A percentile compares a stretch with the other conserved stretches of the same genome.
Evolutionary conservation across 2,888 invertebrate genomes (phyloP).

Genomic region (Tillus elongatus): DNA sequence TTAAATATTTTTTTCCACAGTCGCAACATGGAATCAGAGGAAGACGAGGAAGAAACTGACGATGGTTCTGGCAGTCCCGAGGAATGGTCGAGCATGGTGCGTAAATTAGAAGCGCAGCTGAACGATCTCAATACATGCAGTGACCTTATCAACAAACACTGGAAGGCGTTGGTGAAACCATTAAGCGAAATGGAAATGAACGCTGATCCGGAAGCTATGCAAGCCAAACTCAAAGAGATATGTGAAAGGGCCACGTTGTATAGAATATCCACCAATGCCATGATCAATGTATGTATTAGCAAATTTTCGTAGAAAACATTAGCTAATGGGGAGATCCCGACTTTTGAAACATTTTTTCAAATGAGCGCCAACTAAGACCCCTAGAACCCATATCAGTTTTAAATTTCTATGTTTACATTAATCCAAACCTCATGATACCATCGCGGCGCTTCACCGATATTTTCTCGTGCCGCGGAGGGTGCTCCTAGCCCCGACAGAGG

Average conservation of each 20-base stretch:
- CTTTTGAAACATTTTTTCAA: too few species aligned
- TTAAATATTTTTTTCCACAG: conserved; percentile 4
- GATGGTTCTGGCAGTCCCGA: conserved; percentile 45
- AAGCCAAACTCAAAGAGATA: conserved; percentile 76
- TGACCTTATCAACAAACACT: conserved; percentile 83
- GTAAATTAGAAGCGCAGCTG: conserved; percentile 68
- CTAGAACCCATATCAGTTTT: too few species aligned
- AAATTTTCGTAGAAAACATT: too few species aligned
- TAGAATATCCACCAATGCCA: conserved; percentile 89
- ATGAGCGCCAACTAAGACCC: too few species aligned
- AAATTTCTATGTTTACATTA: not conserved
- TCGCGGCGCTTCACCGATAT: too few species aligned
- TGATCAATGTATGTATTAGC: conserved; percentile 92
- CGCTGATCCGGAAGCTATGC: conserved; percentile 41
- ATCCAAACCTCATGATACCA: too few species aligned
- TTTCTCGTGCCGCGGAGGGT: too few species aligned
- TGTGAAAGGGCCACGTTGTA: conserved; percentile 92
- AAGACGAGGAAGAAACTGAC: conserved; percentile 51
- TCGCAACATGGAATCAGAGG: conserved; percentile 62
- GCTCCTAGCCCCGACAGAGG: too few species aligned
- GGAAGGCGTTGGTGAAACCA: conserved; percentile 71
- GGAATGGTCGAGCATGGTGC: conserved; percentile 54
- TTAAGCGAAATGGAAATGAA: conserved; percentile 68
- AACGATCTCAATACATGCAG: conserved; percentile 88
- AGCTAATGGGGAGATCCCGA: too few species aligned